Percentiles rank a stretch among this genome's conserved stretches.
phyloP scores from a whole-genome alignment of 2,888 invertebrate species.

The Eupithecia subumbrata region DNA sequence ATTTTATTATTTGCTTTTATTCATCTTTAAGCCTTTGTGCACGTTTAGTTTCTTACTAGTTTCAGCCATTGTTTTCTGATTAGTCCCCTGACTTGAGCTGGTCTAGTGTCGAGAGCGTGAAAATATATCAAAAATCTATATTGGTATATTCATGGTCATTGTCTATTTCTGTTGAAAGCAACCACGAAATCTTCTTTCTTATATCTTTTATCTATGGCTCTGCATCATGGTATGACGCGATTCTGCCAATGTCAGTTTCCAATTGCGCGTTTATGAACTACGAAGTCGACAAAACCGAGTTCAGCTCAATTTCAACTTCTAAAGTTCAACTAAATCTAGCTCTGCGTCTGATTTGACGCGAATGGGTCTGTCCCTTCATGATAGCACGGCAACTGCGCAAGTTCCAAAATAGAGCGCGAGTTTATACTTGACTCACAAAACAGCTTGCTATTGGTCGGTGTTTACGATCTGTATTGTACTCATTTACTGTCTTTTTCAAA shows the following conservation, averaged over 20 bases:
- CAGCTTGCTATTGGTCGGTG: neutral
- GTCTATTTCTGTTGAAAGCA: too few species aligned
- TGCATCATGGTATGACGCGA: too few species aligned
- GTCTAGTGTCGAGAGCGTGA: neutral
- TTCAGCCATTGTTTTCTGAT: too few species aligned
- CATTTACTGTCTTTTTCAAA: neutral
- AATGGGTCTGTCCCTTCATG: neutral
- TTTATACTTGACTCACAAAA: neutral
- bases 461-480: neutral
- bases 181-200: too few species aligned
- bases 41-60: neutral
- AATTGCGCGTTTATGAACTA: too few species aligned
- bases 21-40: neutral
- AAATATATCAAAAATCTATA: neutral
- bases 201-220: too few species aligned
- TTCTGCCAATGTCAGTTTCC: too few species aligned
- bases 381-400: neutral
- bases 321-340: neutral
- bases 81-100: too few species aligned
- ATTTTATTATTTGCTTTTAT: neutral
- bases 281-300: too few species aligned
- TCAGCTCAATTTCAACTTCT: neutral
- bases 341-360: neutral
- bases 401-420: neutral
- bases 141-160: neutral